phyloP scores from a whole-genome alignment of 2,797 vertebrate genomes.

The Sebastes umbrosus region DNA sequence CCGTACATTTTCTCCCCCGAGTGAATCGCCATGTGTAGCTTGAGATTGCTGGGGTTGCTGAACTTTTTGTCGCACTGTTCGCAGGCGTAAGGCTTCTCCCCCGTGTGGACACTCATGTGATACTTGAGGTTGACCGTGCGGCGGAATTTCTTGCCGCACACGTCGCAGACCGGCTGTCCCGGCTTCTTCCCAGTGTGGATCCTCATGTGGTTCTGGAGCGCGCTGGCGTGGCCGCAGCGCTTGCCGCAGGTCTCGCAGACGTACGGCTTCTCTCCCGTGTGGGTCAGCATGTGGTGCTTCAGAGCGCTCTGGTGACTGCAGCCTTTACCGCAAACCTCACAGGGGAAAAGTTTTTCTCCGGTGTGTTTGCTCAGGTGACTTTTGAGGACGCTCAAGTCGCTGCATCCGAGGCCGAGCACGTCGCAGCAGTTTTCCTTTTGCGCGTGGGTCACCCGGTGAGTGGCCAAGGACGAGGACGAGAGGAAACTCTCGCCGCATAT shows the following conservation, averaged over 20 bases:
- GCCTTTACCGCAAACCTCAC: conserved; percentile 60
- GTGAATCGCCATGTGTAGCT: conserved; percentile 47
- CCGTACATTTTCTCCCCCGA: conserved; percentile 49
- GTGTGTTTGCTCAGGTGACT: conserved; percentile 49
- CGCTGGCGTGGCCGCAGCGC: conserved; percentile 67
- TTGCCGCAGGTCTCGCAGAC: conserved; percentile 68
- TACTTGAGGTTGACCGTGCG: conserved; percentile 50
- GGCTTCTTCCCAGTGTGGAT: conserved; percentile 63
- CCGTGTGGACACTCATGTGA: conserved; percentile 64
- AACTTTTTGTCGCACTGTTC: conserved; percentile 61
- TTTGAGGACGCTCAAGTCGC: conserved; percentile 14
- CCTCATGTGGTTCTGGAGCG: conserved; percentile 71
- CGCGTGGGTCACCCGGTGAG: conserved; percentile 52
- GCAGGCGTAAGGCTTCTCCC: conserved; percentile 56
- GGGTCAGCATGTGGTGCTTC: conserved; percentile 68
- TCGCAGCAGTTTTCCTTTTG: conserved; percentile 37
- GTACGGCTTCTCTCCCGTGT: conserved; percentile 59
- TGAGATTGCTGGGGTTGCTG: conserved; percentile 63
- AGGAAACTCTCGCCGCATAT: conserved; percentile 60
- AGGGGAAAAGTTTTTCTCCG: conserved; percentile 47
- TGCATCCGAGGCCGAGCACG: conserved; percentile 23
- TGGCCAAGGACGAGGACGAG: conserved; percentile 38
- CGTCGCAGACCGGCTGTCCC: conserved; percentile 27
- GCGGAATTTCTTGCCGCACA: conserved; percentile 56
- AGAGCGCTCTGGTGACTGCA: conserved; percentile 58